Base-by-base conservation (phyloP, 2,797 vertebrate species). In the Gallinago nigripennis region DNA sequence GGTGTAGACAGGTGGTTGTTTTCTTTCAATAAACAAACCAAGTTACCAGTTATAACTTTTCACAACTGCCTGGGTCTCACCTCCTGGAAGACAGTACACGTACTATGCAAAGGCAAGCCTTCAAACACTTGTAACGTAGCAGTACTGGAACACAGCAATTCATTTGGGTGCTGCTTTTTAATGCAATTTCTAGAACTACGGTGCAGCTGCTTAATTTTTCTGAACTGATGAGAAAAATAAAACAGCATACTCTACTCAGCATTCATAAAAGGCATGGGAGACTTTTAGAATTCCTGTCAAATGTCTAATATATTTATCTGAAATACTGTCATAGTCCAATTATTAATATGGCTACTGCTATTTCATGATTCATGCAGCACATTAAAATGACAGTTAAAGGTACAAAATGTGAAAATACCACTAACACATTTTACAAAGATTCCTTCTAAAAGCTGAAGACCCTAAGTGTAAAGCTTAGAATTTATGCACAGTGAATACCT, bases 261-360 rank as follows among this genome's bases (percentile, higher is more conserved):
- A 61, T 54, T 95, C 68, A 90, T 25, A 89, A 95, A 91, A 95
- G 61, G 37, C 71, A 71, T 30, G 16, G 27, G 57, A 90, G 90
- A 94, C 93, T 93, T 91, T 16, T 7, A 78, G 63, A 92, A 92
- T 54, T 93, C 78, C 77, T 94, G 95, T 94, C 90, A 92, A 93
- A 91, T 66, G 82, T 82, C 92, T 95, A 95, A 95, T 94, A 90
- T 85, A 95, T 95, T 96, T 95, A 95, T 93, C 91, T 96, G 91
- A 90, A 96, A 93, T 95, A 94, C 88, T 82, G 90, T 95, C 91
- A 85, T 5, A 95, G 89, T 96, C 84, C 92, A 97, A 95, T 92
- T 97, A 95, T 75, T 91, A 95, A 96, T 60, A 96, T 92, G 95
- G 95, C 91, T 96, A 94, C 88, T 94, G 92, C 83, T 90, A 92